Evolutionary conservation across 1,140 invertebrate species (phyloP).

Genomic region (Dendroctonus valens): DNA sequence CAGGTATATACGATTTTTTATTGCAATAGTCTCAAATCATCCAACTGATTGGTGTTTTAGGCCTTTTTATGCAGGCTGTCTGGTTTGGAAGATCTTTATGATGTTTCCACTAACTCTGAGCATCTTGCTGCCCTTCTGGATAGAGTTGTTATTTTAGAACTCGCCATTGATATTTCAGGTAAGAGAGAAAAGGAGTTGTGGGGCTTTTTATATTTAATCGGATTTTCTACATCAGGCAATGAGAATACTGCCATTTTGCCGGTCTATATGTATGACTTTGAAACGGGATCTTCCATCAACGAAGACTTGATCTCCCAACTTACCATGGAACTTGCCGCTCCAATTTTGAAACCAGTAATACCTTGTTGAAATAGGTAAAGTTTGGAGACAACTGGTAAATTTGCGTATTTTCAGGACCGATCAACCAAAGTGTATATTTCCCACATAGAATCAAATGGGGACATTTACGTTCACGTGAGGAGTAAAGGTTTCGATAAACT

Average conservation of each 20-base stretch:
- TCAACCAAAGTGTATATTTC: conserved; percentile 51
- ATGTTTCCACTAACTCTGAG: conserved; percentile 43
- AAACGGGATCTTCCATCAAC: conserved; percentile 40
- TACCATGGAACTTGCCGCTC: conserved; percentile 3
- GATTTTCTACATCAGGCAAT: conserved; percentile 16
- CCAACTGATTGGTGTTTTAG: conserved; percentile 44
- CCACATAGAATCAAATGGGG: conserved; percentile 49
- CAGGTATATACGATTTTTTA: conserved; percentile 53
- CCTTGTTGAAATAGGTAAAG: no score
- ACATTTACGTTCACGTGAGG: conserved; percentile 53
- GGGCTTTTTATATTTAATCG: background rate
- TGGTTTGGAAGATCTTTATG: conserved; percentile 58
- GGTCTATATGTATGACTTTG: conserved; percentile 45
- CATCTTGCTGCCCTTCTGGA: conserved; percentile 32
- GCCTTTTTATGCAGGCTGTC: conserved; percentile 60
- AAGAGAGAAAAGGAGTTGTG: conserved; percentile 1
- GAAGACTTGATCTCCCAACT: conserved; percentile 34
- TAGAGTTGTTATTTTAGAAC: conserved; percentile 35
- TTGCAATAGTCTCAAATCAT: background rate
- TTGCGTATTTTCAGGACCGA: conserved; percentile 38
- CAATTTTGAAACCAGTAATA: background rate
- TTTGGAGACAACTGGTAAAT: background rate
- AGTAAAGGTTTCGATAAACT: conserved; percentile 49
- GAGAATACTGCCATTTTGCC: conserved; percentile 34
- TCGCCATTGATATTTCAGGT: conserved; percentile 31